Base-by-base conservation (phyloP, 1,140 invertebrate genomes). In the Drosophila ambigua region DNA sequence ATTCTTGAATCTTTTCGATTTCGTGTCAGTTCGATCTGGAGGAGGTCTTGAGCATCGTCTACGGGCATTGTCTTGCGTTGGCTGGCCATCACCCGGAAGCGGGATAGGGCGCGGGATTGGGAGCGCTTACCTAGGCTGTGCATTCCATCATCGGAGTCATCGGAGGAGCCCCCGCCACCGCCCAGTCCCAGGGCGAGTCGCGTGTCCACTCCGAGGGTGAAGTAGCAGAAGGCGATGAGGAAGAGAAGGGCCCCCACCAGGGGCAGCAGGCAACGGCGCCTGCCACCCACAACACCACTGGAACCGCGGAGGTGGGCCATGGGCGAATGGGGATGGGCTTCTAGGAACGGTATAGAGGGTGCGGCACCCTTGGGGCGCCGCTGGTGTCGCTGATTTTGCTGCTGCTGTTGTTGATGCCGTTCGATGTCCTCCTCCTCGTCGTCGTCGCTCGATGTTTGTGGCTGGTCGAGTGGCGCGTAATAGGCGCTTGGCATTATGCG, bases 401-500 rank as follows among this genome's bases (percentile, higher is more conserved):
- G 52, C 13, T 57, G 77, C 20, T 72, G 52, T 8, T 44, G 66
- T 8, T 44, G 66, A 28, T 48, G 49, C 23, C 67, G n/a, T 7
- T 66, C 65, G 28, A 67, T 65, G 54, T 71, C 54, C 46, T 63
- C 66, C 51, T 66, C 55, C 49, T 78, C 66, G 45, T 84, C 69
- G 65, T 85, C 66, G 48, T 84, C 69, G 65, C 81, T 55, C 50
- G 67, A 80, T 45, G 71, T 50, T 26, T 58, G 83, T 31, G 48
- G 46, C 54, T 53, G 35, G 35, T 39, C 72, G 45, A 88, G 80
- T 65, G 85, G 68, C 64, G 78, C 75, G 28, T 90, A 90, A 24
- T 85, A 79, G 59, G 85, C 85, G 69, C 81, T 90, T 51, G 85
- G 77, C 85, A 90, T 90, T 68, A 51, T 80, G 48, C 48, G 35